phyloP scores from a whole-genome alignment of 2,797 vertebrate species.

The Moxostoma hubbsi region DNA sequence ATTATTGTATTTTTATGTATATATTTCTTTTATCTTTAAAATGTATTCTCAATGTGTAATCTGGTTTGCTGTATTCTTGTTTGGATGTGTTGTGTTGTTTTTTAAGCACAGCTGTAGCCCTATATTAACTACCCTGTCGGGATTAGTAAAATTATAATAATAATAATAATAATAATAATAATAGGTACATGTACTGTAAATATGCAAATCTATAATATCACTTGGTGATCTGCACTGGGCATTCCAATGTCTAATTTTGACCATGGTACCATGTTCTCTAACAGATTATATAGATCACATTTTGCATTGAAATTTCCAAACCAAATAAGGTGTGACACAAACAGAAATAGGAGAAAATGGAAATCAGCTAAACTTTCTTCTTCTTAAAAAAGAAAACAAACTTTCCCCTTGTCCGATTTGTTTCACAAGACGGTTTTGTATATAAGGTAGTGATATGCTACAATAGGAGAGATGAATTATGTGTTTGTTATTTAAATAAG shows the following conservation, averaged over 20 bases:
- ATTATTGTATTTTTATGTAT: too few relatives aligned
- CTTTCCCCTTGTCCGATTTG: not conserved
- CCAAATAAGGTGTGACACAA: not conserved
- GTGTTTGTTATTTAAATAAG: not conserved
- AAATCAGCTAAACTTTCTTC: not conserved
- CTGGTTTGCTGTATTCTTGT: too few relatives aligned
- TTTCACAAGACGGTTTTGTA: not conserved
- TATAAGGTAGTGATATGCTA: not conserved
- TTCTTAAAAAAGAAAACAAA: not conserved
- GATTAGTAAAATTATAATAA: too few relatives aligned
- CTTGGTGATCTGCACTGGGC: not conserved
- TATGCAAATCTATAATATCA: constrained; percentile 4
- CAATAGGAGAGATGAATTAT: too few relatives aligned
- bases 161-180: too few relatives aligned
- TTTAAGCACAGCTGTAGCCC: too few relatives aligned
- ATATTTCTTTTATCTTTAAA: too few relatives aligned
- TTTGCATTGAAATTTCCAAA: not conserved
- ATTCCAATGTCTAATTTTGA: too few relatives aligned
- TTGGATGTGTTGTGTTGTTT: too few relatives aligned
- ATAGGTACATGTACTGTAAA: constrained; percentile 5
- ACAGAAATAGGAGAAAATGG: not conserved
- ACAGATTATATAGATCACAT: not conserved
- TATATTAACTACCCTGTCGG: too few relatives aligned
- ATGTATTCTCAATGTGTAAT: too few relatives aligned
- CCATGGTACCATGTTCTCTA: too few relatives aligned